Percentiles rank a stretch among this genome's conserved stretches.
Evolutionary conservation across 2,797 vertebrate species (phyloP).

Genomic region (Psittacula derbiana): DNA sequence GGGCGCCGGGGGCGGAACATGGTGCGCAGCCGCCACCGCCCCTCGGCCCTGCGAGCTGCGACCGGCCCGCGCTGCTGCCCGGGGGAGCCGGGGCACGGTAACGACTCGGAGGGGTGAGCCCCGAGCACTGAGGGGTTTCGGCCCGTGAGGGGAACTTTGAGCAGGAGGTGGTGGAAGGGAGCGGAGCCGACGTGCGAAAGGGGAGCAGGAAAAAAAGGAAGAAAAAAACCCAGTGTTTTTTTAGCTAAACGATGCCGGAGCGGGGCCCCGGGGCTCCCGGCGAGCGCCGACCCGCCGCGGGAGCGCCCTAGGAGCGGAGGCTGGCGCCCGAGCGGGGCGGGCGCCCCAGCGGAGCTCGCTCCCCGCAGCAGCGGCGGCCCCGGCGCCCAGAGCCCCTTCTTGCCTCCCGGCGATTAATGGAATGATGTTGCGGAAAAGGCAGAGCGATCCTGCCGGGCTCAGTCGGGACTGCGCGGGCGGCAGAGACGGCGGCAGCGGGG

Average conservation of each 20-base stretch:
- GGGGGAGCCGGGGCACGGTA: conserved; percentile 27
- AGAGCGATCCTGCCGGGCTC: conserved; percentile 78
- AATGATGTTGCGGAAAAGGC: conserved; percentile 86
- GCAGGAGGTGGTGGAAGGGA: neutral
- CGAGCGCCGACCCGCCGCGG: neutral
- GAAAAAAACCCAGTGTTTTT: neutral
- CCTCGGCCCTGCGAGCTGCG: conserved; percentile 37
- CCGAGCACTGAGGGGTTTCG: neutral
- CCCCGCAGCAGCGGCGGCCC: conserved; percentile 47
- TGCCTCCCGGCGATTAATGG: conserved; percentile 77
- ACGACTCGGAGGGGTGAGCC: conserved; percentile 50
- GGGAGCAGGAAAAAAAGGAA: neutral
- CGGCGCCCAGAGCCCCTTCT: conserved; percentile 60
- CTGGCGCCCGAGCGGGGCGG: conserved; percentile 37
- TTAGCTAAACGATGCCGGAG: neutral
- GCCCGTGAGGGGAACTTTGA: conserved; percentile 10
- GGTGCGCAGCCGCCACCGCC: conserved; percentile 39
- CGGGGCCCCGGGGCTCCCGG: neutral
- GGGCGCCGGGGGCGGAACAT: conserved; percentile 41
- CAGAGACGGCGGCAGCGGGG: conserved; percentile 73
- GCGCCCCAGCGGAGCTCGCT: conserved; percentile 25
- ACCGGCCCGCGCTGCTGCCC: neutral
- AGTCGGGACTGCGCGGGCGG: conserved; percentile 80
- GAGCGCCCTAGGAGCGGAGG: conserved; percentile 44
- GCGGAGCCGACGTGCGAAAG: neutral